Base-by-base conservation (phyloP, 1,140 invertebrate genomes). In the Drosophila navojoa region DNA sequence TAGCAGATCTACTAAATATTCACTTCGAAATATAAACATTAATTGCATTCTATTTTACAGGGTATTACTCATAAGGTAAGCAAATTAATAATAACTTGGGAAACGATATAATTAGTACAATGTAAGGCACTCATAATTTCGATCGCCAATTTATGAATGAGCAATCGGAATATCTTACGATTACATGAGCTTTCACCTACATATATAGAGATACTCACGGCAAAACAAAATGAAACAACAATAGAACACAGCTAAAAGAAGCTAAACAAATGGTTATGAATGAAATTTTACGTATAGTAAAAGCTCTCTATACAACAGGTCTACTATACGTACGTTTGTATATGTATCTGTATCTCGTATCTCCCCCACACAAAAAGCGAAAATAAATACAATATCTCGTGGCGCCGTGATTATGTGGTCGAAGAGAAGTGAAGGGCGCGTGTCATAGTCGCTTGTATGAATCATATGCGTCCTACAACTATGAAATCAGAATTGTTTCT, bases 401-500 rank as follows among this genome's bases (percentile, higher is more conserved):
- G 35, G 44, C 53, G 61, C 52, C 64, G 35, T 10, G 3, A 38
- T 11, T 13, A 38, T 38, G 11, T 49, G 6, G 3, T 9, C 2
- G 15, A 11, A 29, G 40, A 9, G n/a, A 38, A 42, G 40, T 11
- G 25, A 19, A 45, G 57, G 54, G 62, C 44, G 45, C 35, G 68
- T 45, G 38, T 47, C 47, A 16, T 25, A 49, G 45, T 42, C 52
- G 40, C 49, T 16, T 42, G 62, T 52, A 78, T 86, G 81, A 86
- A 82, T 86, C 81, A 86, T 64, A 71, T 73, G 69, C 81, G 64
- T 58, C 64, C 61, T 29, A 5, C 45, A 40, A 58, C 81, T 86
- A 89, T 89, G 84, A 89, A 84, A 77, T 89, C 84, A 89, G 67
- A 76, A 75, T 54, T 42, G 45, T 58, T 89, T 89, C 84, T 79